Evolutionary conservation across 2,113 vertebrate species (phyloP).

Genomic region (Pteropus alecto): DNA sequence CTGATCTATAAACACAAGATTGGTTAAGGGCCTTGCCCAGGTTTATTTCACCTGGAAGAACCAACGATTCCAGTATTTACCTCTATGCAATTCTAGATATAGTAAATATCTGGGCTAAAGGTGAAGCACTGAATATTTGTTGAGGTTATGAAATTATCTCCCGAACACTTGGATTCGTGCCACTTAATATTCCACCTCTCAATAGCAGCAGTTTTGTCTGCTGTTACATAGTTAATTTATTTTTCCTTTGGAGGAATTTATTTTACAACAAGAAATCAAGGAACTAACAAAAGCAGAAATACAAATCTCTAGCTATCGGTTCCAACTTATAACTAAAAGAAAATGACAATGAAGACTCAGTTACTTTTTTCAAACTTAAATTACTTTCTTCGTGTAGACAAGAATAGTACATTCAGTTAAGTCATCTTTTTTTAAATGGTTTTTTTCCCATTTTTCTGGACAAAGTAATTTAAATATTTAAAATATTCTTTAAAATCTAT

Average conservation of each 20-base stretch:
- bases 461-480: neutral
- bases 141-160: neutral
- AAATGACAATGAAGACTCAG: neutral
- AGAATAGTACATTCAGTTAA: neutral
- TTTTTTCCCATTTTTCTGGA: neutral
- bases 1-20: neutral
- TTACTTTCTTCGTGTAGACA: neutral
- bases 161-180: neutral
- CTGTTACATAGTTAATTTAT: neutral
- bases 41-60: neutral
- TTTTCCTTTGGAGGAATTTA: neutral
- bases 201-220: neutral
- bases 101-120: neutral
- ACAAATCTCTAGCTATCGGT: neutral
- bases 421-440: neutral
- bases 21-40: neutral
- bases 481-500: neutral
- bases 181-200: neutral
- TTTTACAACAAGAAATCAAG: conserved; percentile 15
- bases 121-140: neutral
- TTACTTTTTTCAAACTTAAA: neutral
- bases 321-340: neutral
- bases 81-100: neutral
- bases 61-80: neutral
- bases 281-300: neutral